A percentile compares a stretch with the other conserved stretches of the same genome.
Conservation (phyloP, 1,140 invertebrate genomes). For the Drosophila pallidifrons region DNA sequence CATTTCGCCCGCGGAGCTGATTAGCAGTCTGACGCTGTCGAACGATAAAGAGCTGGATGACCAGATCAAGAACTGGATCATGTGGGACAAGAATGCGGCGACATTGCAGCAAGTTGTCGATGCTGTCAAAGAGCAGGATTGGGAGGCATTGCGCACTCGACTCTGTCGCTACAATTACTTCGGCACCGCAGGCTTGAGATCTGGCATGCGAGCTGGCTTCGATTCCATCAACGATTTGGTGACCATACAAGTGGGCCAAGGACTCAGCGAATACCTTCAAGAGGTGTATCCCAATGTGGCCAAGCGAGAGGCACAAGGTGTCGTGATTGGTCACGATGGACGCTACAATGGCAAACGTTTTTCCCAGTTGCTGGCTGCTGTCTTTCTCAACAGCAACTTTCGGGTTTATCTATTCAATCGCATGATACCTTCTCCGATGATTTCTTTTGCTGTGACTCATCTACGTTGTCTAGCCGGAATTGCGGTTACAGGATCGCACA, state of each 20-base stretch:
- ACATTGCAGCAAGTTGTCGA: conserved; percentile 60
- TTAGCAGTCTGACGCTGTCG: conserved; percentile 46
- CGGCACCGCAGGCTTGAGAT: conserved; percentile 95
- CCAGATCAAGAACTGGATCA: conserved; percentile 63
- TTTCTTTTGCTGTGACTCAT: conserved; percentile 92
- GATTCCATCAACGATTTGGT: conserved; percentile 98
- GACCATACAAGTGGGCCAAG: conserved; percentile 98
- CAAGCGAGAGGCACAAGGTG: conserved; percentile 88
- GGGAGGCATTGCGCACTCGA: conserved; percentile 46
- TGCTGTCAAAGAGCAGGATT: conserved; percentile 57
- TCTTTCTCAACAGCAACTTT: conserved; percentile 92
- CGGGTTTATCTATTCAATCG: conserved; percentile 94
- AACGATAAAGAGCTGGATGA: conserved; percentile 50
- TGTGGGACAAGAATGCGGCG: conserved; percentile 68
- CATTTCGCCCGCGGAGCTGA: conserved; percentile 37
- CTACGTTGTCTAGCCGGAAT: conserved; percentile 92
- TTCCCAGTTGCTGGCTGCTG: conserved; percentile 93
- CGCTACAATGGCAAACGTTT: conserved; percentile 97
- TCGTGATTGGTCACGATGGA: conserved; percentile 98
- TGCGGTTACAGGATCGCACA: conserved; percentile 99
- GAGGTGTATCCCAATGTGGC: conserved; percentile 84
- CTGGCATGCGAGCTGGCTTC: conserved; percentile 96
- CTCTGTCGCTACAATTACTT: conserved; percentile 89
- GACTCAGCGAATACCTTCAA: conserved; percentile 92
- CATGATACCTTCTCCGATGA: conserved; percentile 96